Conservation (phyloP, 2,888 invertebrate species). For the Cryptus viduatorius region DNA sequence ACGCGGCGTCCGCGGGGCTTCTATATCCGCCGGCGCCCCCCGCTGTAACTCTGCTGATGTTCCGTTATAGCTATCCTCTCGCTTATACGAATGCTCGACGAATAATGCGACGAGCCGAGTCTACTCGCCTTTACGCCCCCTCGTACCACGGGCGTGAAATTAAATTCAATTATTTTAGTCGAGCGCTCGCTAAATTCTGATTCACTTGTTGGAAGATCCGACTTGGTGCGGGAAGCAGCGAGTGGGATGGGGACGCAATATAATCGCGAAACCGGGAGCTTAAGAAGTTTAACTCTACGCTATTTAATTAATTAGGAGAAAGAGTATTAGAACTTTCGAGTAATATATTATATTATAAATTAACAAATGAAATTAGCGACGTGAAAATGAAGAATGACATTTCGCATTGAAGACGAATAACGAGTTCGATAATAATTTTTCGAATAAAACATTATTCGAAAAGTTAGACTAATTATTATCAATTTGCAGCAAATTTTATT, state of each 20-base stretch:
- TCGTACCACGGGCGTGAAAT: conserved; percentile 65
- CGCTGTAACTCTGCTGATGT: conserved; percentile 56
- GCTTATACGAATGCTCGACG: conserved; percentile 15
- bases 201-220: conserved; percentile 68
- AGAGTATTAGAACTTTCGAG: conserved; percentile 41
- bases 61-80: conserved; percentile 44
- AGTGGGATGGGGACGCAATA: conserved; percentile 64
- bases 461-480: neutral
- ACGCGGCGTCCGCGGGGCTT: conserved; percentile 2
- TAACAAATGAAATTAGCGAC: conserved; percentile 26
- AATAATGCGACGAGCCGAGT: conserved; percentile 23
- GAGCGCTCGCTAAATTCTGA: conserved; percentile 70
- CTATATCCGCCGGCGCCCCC: neutral
- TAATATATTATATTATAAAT: conserved; percentile 9
- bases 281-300: conserved; percentile 59
- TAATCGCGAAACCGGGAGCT: conserved; percentile 61
- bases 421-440: neutral
- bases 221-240: conserved; percentile 6
- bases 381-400: conserved; percentile 10
- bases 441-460: neutral
- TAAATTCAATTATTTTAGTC: conserved; percentile 71
- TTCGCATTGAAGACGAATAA: conserved; percentile 11
- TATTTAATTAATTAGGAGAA: conserved; percentile 61
- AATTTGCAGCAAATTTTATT: too few species aligned
- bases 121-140: conserved; percentile 42